Evolutionary conservation across 2,113 vertebrate species (phyloP), one percentile per base, ranked within the genome.

Genomic region (Psophia crepitans): DNA sequence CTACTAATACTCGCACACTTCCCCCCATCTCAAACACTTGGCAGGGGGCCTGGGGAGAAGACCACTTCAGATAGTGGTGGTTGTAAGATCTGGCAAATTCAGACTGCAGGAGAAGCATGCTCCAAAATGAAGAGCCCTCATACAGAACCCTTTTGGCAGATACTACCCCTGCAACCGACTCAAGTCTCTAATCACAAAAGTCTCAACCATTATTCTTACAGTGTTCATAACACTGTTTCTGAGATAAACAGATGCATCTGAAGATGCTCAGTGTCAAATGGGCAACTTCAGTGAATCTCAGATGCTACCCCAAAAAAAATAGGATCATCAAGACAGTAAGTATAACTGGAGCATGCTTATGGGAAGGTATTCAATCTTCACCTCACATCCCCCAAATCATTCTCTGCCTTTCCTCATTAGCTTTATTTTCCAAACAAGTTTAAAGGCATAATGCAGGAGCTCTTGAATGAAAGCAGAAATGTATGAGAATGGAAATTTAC

Each of bases 1-100:
- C 22, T 79, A 48, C 19, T 56, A 53, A 44, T 32, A 63, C 8
- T 14, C 9, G 2, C 19, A 35, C 18, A 30, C 17, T 87, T 56
- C 22, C 70, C 70, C 12, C 14, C 22, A 33, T 20, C n/a, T 69
- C 65, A 53, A 87, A 84, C 12, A 60, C 22, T 6, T 68, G 14
- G 32, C 8, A 60, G 23, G 33, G 14, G 44, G 14, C 14, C 5
- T 4, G 8, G 39, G 23, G 19, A 81, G 26, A 76, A 48, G 61
- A n/a, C n/a, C n/a, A n/a, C n/a, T n/a, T n/a, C n/a, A n/a, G n/a
- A n/a, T n/a, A n/a, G 8, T 8, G 17, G 21, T n/a, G 14, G 11
- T 53, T 0, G 0, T 23, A 60, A 33, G 15, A 84, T 32, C 41
- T 22, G 44, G 43, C 0, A 1, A 90, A 43, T 9, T 33, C 32